Evolutionary conservation across 1,140 invertebrate species (phyloP), one percentile per base, ranked within the genome.

Genomic region (Habropoda laboriosa): DNA sequence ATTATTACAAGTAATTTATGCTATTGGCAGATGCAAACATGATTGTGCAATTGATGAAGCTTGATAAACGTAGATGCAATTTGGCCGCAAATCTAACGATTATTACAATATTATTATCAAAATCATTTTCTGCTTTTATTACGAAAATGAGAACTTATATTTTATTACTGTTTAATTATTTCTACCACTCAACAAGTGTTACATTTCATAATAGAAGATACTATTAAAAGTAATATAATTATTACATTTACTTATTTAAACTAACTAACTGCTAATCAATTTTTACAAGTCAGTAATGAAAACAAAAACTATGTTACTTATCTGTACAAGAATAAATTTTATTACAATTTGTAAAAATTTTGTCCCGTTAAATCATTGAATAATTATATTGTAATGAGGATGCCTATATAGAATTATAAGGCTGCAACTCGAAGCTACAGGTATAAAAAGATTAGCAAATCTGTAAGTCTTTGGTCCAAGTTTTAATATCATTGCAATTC

Each of bases 261-360:
- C 66, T 70, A 58, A 38, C 66, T 71, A 71, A 77, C 40, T 68
- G 24, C 24, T 24, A 42, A 30, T 32, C 35, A 58, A 71, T 58
- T 27, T 60, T n/a, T 51, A 78, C 24, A 51, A 13, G 16, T 51
- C 42, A 78, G 35, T 71, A 78, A 73, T 63, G 47, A 53, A 55
- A 75, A 80, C 71, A 57, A 32, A 75, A 74, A 74, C 24, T 75
- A n/a, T 49, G 40, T 57, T 57, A 64, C 60, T 66, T 75, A 47
- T 75, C 71, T 74, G 60, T 58, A 75, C 71, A 75, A 80, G 61
- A 66, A 78, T 78, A 80, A 40, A 42, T 75, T 80, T 80, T 80
- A 75, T 75, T 80, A 80, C 60, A 75, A 58, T 70, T 75, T 47
- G 27, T 47, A n/a, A 45, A 80, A 66, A 80, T 66, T 57, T 57